Conservation (phyloP, 92 coral and sea anemone genomes). For the Isaurus tuberculatus region DNA sequence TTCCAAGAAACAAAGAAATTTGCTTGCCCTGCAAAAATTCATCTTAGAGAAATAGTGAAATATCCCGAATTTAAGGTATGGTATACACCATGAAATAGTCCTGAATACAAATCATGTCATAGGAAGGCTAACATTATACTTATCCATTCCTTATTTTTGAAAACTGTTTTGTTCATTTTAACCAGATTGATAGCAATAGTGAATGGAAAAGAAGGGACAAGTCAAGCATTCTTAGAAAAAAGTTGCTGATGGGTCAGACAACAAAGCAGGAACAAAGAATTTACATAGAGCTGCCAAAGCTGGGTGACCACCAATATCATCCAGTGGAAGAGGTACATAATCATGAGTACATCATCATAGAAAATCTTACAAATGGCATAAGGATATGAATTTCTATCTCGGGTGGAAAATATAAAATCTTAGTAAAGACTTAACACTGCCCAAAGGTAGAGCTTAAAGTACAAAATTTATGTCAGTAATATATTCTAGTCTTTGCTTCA, state of each 20-base stretch:
- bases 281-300: constrained; percentile 14
- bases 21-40: constrained; percentile 50
- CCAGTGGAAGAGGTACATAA: constrained; percentile 15
- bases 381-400: no score
- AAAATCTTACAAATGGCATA: no score
- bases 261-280: constrained; percentile 4
- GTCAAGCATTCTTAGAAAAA: neutral
- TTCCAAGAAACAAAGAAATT: constrained; percentile 51
- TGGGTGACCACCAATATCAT: constrained; percentile 14
- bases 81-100: no score
- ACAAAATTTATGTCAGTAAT: no score
- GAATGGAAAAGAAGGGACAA: constrained; percentile 11
- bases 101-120: neutral
- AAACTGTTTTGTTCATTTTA: neutral
- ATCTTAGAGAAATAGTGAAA: constrained; percentile 43
- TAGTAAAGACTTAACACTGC: no score
- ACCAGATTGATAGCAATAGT: constrained; percentile 26
- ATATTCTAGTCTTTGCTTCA: no score
- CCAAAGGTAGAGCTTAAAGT: no score
- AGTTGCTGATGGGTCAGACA: neutral
- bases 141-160: no score
- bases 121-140: constrained; percentile 6
- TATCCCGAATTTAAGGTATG: constrained; percentile 47
- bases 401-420: no score
- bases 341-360: no score